These are phyloP conservation scores for Mimumesa dahlbomi DNA, from an alignment of 2,888 invertebrate genomes.

Conservation along the genomic window DNA sequence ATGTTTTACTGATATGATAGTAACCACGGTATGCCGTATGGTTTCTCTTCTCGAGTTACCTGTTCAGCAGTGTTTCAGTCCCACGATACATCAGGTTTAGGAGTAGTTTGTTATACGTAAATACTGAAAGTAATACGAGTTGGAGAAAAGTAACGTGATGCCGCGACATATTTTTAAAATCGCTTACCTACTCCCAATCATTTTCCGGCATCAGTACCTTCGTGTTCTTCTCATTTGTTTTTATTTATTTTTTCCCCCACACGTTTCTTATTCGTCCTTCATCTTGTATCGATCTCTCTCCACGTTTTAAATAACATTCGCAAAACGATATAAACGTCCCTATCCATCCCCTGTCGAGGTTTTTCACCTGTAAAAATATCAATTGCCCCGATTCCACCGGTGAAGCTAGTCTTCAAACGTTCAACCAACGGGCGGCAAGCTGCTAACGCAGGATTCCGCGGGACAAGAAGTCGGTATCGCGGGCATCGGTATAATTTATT, in stretches of 20 bases:
- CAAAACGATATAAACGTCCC: too few species aligned
- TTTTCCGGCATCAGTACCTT: conserved; percentile 6
- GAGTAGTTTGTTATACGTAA: conserved; percentile 49
- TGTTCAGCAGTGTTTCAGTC: conserved; percentile 41
- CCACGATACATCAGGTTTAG: conserved; percentile 50
- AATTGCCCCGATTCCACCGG: too few species aligned
- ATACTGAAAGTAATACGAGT: conserved; percentile 50
- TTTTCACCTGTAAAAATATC: too few species aligned
- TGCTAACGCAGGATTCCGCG: not conserved
- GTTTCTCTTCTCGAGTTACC: conserved; percentile 59
- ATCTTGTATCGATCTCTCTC: too few species aligned
- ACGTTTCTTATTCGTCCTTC: too few species aligned
- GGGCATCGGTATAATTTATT: conserved; percentile 56
- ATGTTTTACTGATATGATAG: conserved; percentile 20
- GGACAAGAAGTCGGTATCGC: conserved; percentile 9
- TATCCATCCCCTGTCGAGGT: too few species aligned
- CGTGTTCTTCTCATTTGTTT: not conserved
- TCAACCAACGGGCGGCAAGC: too few species aligned
- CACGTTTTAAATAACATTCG: too few species aligned
- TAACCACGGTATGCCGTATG: conserved; percentile 48
- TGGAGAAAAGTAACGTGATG: conserved; percentile 38
- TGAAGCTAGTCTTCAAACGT: too few species aligned
- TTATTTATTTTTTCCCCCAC: too few species aligned
- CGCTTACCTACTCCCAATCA: not conserved
- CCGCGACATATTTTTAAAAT: conserved; percentile 26